These are phyloP conservation scores for Lycocerus yunnanus DNA, from an alignment of 2,888 invertebrate species.

Conservation along the genomic window DNA sequence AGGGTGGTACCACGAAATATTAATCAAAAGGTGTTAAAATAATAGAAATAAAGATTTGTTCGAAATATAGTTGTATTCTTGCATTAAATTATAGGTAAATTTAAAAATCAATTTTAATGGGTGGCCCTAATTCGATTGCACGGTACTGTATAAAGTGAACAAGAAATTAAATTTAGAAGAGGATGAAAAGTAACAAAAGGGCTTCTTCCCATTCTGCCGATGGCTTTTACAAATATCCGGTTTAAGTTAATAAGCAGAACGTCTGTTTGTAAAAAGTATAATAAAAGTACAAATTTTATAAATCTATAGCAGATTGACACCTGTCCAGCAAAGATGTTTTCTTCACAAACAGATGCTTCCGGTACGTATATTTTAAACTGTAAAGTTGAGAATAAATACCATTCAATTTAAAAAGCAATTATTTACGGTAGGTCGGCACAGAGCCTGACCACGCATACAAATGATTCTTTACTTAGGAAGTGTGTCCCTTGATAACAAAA, in stretches of 20 bases:
- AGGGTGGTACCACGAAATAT: no score
- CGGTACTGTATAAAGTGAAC: no score
- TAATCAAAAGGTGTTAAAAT: no score
- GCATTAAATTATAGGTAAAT: no score
- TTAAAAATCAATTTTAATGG: no score
- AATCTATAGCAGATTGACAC: slow-evolving; percentile 7
- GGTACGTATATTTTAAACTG: background rate
- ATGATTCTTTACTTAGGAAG: background rate
- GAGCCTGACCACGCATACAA: background rate
- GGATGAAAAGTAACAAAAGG: no score
- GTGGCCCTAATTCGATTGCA: no score
- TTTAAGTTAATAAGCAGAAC: background rate
- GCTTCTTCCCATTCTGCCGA: background rate
- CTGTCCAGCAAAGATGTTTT: slow-evolving; percentile 9
- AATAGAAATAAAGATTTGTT: no score
- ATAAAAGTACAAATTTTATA: background rate
- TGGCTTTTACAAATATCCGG: background rate
- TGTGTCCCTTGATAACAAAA: background rate
- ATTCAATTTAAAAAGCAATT: slow-evolving; percentile 5
- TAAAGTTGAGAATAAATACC: slow-evolving; percentile 1
- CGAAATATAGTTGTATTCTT: no score
- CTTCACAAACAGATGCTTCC: slow-evolving; percentile 15
- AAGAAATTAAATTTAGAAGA: no score
- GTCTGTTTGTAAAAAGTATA: background rate
- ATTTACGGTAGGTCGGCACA: slow-evolving; percentile 5